Evolutionary conservation across 1,140 invertebrate species (phyloP).

Genomic region (Akabosia matsudoensis): DNA sequence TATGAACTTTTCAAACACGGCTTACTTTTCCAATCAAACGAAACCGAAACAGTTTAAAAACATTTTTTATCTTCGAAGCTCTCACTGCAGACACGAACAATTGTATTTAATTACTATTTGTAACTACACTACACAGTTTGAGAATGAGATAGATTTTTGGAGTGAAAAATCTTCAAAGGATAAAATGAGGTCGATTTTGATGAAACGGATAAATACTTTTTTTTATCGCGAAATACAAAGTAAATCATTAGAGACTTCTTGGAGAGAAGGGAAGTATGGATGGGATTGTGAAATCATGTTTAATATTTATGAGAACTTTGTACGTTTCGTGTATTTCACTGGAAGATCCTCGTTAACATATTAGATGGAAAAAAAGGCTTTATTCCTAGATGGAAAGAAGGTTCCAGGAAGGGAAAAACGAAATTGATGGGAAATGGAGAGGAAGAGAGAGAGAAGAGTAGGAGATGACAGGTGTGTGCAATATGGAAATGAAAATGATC

Average conservation of each 20-base stretch:
- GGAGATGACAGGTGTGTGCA: too few relatives aligned
- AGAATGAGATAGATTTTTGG: neutral
- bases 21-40: neutral
- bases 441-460: slow-evolving; percentile 3
- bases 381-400: neutral
- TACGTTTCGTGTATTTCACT: too few relatives aligned
- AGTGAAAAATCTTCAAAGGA: too few relatives aligned
- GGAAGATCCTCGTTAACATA: too few relatives aligned
- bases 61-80: neutral
- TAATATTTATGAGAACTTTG: too few relatives aligned
- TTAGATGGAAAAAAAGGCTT: neutral
- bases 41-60: neutral
- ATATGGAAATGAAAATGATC: too few relatives aligned
- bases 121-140: neutral
- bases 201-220: neutral
- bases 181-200: neutral
- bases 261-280: too few relatives aligned
- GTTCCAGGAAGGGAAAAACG: neutral
- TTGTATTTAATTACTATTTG: too few relatives aligned
- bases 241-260: too few relatives aligned
- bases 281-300: too few relatives aligned
- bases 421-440: neutral
- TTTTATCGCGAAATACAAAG: neutral
- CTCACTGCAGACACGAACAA: too few relatives aligned
- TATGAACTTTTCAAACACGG: neutral